Evolutionary conservation across 1,140 invertebrate genomes (phyloP).

Genomic region (Periplaneta americana): DNA sequence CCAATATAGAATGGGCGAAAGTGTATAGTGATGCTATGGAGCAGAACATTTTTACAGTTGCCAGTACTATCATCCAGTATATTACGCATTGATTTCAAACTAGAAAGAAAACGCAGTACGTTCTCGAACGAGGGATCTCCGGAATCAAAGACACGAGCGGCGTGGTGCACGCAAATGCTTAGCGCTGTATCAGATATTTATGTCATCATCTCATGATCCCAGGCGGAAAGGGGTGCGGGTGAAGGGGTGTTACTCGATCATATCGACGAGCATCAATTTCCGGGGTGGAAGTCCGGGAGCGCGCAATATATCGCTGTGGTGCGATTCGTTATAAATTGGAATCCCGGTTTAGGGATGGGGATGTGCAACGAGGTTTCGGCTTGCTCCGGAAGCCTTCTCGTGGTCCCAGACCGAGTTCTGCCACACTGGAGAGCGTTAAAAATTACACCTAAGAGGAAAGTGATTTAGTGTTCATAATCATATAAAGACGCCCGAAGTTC

Average conservation of each 20-base stretch:
- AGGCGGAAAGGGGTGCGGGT: background rate
- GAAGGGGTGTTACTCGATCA: background rate
- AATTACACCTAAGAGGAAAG: too few relatives aligned
- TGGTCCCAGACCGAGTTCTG: background rate
- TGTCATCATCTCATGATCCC: background rate
- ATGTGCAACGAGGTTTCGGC: background rate
- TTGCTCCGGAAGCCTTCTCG: background rate
- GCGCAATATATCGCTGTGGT: background rate
- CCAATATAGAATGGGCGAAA: too few relatives aligned
- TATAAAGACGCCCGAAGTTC: too few relatives aligned
- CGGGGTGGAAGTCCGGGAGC: background rate
- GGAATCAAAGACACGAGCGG: too few relatives aligned
- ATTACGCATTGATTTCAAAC: background rate
- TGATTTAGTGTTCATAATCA: too few relatives aligned
- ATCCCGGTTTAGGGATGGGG: background rate
- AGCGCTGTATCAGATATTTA: background rate
- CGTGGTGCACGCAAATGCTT: too few relatives aligned
- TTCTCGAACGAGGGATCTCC: too few relatives aligned
- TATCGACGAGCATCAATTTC: background rate
- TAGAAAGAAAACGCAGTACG: background rate
- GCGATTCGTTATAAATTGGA: background rate
- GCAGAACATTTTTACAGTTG: too few relatives aligned
- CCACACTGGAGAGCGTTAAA: too few relatives aligned
- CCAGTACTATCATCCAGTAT: background rate
- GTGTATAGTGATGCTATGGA: too few relatives aligned